Conservation (phyloP, 35 echinoderm and acorn worm species). For the Acanthaster planci region DNA sequence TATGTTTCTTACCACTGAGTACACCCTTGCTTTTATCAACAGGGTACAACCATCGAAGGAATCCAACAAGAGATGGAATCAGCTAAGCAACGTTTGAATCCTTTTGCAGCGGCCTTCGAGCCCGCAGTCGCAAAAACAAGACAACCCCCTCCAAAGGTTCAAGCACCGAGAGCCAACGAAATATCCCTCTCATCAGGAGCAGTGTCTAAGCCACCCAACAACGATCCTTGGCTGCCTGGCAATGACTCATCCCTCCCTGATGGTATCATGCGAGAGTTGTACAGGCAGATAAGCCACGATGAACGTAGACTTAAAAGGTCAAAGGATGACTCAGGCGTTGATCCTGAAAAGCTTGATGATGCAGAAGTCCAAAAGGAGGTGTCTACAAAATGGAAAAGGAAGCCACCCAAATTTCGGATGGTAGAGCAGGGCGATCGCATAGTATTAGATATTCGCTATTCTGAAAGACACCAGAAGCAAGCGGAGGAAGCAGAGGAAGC, state of each 20-base stretch:
- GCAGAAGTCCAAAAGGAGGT: not conserved
- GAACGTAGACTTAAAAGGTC: constrained; percentile 22
- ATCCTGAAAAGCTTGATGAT: not conserved
- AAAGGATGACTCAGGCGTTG: constrained; percentile 35
- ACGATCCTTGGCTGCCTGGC: not conserved
- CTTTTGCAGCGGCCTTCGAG: constrained; percentile 47
- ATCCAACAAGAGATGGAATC: constrained; percentile 64
- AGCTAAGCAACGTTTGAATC: constrained; percentile 61
- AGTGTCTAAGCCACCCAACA: not conserved
- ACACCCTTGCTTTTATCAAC: not conserved
- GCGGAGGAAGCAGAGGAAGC: not conserved
- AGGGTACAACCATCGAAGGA: constrained; percentile 24
- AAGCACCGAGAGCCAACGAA: not conserved
- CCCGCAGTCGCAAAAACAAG: not conserved
- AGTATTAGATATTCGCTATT: not conserved
- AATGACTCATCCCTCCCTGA: not conserved
- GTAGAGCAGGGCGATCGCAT: not conserved
- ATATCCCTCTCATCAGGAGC: not conserved
- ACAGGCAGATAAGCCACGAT: constrained; percentile 4
- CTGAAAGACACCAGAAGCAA: not conserved
- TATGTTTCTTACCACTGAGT: too few species aligned
- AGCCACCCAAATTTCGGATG: not conserved
- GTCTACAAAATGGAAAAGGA: not conserved
- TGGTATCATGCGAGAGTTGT: constrained; percentile 11
- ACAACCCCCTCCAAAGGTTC: constrained; percentile 12